Conservation (phyloP, 2,113 vertebrate species). For the Odontophorus gujanensis region DNA sequence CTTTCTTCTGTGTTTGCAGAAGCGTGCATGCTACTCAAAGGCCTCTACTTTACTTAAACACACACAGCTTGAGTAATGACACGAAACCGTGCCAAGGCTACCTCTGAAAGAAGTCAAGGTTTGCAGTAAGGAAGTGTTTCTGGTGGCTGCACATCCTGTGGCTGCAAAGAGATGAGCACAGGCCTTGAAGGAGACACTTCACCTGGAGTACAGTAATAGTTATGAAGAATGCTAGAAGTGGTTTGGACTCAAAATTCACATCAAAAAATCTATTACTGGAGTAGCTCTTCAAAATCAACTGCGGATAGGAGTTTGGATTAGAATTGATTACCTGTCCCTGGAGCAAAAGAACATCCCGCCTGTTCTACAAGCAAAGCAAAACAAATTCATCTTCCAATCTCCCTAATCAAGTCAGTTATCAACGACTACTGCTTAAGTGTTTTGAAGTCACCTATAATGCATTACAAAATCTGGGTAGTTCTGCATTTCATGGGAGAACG, state of each 20-base stretch:
- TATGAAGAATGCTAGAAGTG: not conserved
- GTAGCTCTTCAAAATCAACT: not conserved
- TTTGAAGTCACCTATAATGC: not conserved
- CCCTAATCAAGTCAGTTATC: not conserved
- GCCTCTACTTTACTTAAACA: not conserved
- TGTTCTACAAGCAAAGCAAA: not conserved
- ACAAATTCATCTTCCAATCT: not conserved
- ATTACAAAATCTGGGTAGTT: not conserved
- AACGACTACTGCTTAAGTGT: not conserved
- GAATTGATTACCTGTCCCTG: not conserved
- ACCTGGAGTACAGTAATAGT: not conserved
- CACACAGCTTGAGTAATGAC: not conserved
- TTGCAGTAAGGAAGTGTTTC: not conserved
- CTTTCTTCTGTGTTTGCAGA: not conserved
- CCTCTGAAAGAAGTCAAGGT: slow-evolving; percentile 68
- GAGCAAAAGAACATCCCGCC: not conserved
- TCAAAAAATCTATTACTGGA: not conserved
- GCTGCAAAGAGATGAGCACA: not conserved
- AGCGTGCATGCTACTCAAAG: not conserved
- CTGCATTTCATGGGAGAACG: not conserved
- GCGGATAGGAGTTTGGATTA: not conserved
- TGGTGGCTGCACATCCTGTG: slow-evolving; percentile 37
- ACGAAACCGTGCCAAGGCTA: slow-evolving; percentile 63
- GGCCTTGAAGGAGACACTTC: not conserved
- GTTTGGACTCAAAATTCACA: not conserved